Evolutionary conservation across 2,113 vertebrate genomes (phyloP), one percentile per base, ranked within the genome.

Genomic region (Apistogramma diplotaenia): DNA sequence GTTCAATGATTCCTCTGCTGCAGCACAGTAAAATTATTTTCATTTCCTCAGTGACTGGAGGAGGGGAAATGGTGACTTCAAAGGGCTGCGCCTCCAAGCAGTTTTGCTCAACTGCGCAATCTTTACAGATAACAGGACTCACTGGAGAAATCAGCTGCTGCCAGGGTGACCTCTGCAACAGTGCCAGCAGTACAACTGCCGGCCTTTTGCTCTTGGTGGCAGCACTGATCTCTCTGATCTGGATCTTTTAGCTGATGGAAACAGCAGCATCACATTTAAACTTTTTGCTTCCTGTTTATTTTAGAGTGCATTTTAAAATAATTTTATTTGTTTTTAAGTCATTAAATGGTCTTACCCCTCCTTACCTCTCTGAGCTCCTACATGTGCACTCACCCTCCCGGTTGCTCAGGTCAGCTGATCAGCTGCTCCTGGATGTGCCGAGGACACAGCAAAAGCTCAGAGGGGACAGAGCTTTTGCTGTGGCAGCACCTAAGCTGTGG

Each of bases 1-100:
- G 27, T 37, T 31, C 8, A 13, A 4, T 31, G 7, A 40, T 53
- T 86, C 23, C 25, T 9, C 3, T 18, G n/a, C 40, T 11, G 19
- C 10, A 25, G 10, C 27, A 18, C 18, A 29, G 31, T 55, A 33
- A 79, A 5, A 56, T 19, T 29, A 21, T 56, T 70, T 74, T 55
- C 8, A 8, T 76, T 65, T 53, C 72, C 2, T 61, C 85, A 93
- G 86, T 74, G 59, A 13, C 0, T 2, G 0, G 0, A 0, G 16
- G 1, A 3, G n/a, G 33, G 2, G 0, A 15, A 2, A 16, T 2
- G 7, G 2, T 5, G 0, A 35, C 5, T 2, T 0, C 81, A 57
- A 93, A 90, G 82, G 93, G 93, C 53, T 94, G 93, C 46, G 84
- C 61, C 25, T 85, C 91, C 21, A 67, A 75, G 53, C 4, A 4